Evolutionary conservation across 2,888 invertebrate genomes (phyloP).

Genomic region (Lithophane ornitopus): DNA sequence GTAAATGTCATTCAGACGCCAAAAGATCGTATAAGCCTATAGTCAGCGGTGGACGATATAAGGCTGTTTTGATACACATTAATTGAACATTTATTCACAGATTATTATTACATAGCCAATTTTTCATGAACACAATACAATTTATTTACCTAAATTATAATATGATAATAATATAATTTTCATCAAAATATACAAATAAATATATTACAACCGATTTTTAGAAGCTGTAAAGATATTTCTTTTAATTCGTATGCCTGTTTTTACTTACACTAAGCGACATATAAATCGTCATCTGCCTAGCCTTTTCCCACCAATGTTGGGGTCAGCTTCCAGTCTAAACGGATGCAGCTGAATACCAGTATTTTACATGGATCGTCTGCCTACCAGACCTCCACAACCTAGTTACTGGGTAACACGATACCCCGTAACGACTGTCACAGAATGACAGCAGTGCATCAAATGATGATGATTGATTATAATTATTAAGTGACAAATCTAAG

Average conservation of each 20-base stretch:
- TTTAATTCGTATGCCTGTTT: too few relatives aligned
- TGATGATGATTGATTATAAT: not conserved
- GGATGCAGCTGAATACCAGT: too few relatives aligned
- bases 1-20: not conserved
- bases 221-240: conserved; percentile 6
- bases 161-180: conserved; percentile 27
- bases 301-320: too few relatives aligned
- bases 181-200: conserved; percentile 58
- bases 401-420: not conserved
- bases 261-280: too few relatives aligned
- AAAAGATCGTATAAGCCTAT: not conserved
- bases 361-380: too few relatives aligned
- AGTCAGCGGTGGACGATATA: not conserved
- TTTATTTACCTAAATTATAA: conserved; percentile 42
- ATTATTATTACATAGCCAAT: conserved; percentile 15
- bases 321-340: too few relatives aligned
- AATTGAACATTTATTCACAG: not conserved
- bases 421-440: too few relatives aligned
- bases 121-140: conserved; percentile 53
- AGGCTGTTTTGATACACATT: conserved; percentile 3
- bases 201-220: conserved; percentile 29
- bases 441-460: too few relatives aligned
- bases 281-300: too few relatives aligned
- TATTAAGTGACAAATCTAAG: not conserved
- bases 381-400: not conserved